A percentile compares a stretch with the other conserved stretches of the same genome.
These are phyloP conservation scores for Melanostigma gelatinosum DNA, from an alignment of 2,113 vertebrate genomes.

Conservation along the genomic window DNA sequence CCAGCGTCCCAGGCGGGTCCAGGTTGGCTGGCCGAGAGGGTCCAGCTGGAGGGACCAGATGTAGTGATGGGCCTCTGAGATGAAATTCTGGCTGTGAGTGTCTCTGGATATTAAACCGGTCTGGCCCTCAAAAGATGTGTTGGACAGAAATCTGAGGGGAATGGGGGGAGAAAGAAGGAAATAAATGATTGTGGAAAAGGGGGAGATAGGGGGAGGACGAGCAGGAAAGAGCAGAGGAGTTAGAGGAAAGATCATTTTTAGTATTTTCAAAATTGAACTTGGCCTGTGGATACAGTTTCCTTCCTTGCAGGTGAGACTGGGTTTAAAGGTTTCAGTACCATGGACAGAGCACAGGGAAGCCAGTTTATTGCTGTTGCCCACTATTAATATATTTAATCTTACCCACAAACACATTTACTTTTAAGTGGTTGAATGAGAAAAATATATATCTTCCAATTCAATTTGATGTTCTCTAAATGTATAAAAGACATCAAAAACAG, in stretches of 20 bases:
- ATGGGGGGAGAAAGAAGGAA: conserved; percentile 42
- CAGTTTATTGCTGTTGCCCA: neutral
- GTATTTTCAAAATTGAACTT: neutral
- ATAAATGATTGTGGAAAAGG: neutral
- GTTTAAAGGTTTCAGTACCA: neutral
- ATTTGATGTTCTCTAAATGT: neutral
- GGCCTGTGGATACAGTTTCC: neutral
- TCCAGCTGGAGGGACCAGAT: conserved; percentile 91
- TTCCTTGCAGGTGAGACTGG: neutral
- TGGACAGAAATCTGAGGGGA: conserved; percentile 90
- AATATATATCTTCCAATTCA: neutral
- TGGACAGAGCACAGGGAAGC: neutral
- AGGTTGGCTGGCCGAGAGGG: conserved; percentile 92
- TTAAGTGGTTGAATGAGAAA: no score
- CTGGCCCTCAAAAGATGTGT: conserved; percentile 92
- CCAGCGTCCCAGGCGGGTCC: conserved; percentile 84
- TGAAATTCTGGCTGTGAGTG: conserved; percentile 81
- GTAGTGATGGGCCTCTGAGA: conserved; percentile 79
- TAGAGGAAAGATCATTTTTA: neutral
- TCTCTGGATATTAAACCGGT: conserved; percentile 75
- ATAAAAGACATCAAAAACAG: neutral
- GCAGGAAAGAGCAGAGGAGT: neutral
- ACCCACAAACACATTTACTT: neutral
- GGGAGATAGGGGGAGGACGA: neutral
- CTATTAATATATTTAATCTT: neutral